Conservation (phyloP, 2,113 vertebrate genomes). For the Cynocephalus volans region DNA sequence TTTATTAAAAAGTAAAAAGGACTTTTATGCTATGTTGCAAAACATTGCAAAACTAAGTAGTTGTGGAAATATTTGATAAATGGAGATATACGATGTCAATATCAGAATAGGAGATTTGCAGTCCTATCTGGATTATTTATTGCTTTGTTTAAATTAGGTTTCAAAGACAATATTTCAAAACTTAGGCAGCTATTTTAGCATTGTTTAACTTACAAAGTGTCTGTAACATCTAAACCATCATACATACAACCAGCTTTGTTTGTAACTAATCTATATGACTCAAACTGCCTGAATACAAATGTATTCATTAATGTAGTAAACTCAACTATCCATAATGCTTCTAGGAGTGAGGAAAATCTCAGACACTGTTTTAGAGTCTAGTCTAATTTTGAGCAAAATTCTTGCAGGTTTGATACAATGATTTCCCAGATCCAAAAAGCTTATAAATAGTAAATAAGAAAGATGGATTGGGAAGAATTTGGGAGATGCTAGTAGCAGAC, state of each 20-base stretch:
- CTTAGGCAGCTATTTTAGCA: constrained; percentile 37
- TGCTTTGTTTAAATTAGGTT: constrained; percentile 74
- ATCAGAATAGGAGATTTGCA: constrained; percentile 18
- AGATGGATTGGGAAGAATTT: not conserved
- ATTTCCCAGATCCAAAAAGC: not conserved
- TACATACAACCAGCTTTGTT: constrained; percentile 12
- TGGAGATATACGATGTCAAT: not conserved
- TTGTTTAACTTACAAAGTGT: constrained; percentile 37
- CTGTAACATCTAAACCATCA: not conserved
- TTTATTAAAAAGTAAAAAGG: constrained; percentile 39
- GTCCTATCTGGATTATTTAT: constrained; percentile 70
- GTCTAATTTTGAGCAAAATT: not conserved
- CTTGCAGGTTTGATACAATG: not conserved
- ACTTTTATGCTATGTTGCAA: not conserved
- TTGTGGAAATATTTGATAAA: constrained; percentile 67
- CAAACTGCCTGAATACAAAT: not conserved
- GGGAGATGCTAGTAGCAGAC: not conserved
- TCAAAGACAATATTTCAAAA: constrained; percentile 72
- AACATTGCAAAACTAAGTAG: constrained; percentile 20
- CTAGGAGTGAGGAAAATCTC: not conserved
- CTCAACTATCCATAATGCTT: not conserved
- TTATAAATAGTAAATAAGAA: constrained; percentile 34
- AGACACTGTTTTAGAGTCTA: not conserved
- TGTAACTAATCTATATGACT: not conserved
- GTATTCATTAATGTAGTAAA: not conserved